Evolutionary conservation across 2,113 vertebrate genomes (phyloP).

Genomic region (Larimichthys crocea): DNA sequence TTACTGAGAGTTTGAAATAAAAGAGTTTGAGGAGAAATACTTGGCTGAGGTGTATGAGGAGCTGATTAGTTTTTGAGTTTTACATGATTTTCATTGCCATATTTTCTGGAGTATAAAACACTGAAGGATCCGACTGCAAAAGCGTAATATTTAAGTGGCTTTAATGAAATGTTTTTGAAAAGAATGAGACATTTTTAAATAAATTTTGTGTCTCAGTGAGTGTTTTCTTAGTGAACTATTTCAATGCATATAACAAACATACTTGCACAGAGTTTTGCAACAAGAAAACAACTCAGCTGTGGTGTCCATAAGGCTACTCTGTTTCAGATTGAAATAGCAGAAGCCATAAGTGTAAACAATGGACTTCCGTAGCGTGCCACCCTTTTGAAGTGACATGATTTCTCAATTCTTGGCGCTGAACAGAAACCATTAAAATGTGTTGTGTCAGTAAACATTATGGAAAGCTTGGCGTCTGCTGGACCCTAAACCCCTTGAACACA

Average conservation of each 20-base stretch:
- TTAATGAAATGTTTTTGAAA: conserved; percentile 6
- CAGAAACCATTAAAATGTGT: conserved; percentile 73
- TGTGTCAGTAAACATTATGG: conserved; percentile 76
- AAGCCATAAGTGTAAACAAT: conserved; percentile 62
- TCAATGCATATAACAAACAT: conserved; percentile 31
- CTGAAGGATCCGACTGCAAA: not conserved
- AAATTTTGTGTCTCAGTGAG: not conserved
- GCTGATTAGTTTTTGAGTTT: conserved; percentile 23
- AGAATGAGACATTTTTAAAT: conserved; percentile 4
- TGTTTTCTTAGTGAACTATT: not conserved
- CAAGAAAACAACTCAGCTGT: conserved; percentile 24
- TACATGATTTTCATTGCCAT: conserved; percentile 8
- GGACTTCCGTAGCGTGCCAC: conserved; percentile 49
- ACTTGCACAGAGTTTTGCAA: conserved; percentile 40
- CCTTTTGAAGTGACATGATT: conserved; percentile 67
- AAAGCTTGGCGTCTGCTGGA: conserved; percentile 53
- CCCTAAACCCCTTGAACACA: conserved; percentile 32
- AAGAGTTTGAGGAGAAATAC: conserved; percentile 43
- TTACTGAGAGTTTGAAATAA: conserved; percentile 32
- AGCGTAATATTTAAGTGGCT: not conserved
- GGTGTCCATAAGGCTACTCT: conserved; percentile 33
- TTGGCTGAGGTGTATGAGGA: conserved; percentile 29
- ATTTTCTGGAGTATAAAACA: conserved; percentile 5
- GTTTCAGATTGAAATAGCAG: conserved; percentile 48
- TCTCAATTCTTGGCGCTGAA: conserved; percentile 70